A percentile compares a stretch with the other conserved stretches of the same genome.
These are phyloP conservation scores for Microcebus ravelobensis DNA, from an alignment of 2,113 vertebrate species.

Conservation along the genomic window DNA sequence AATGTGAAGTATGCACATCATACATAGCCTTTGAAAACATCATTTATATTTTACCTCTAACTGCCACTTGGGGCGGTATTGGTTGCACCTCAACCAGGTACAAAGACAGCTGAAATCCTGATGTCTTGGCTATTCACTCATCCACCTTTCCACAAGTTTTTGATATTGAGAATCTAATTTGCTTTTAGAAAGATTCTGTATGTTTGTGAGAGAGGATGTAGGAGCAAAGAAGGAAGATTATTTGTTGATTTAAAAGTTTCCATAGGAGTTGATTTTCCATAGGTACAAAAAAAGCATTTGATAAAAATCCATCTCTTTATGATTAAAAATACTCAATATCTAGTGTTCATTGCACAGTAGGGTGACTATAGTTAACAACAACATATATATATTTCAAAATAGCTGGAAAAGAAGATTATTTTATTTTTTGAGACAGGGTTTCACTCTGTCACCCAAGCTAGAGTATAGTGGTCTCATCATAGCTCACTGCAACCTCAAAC, in stretches of 20 bases:
- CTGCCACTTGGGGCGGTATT: neutral
- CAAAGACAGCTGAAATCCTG: neutral
- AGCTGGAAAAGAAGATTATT: neutral
- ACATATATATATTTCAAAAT: neutral
- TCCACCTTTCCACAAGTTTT: neutral
- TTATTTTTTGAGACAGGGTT: too few relatives aligned
- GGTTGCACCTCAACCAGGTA: neutral
- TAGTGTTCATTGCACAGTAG: neutral
- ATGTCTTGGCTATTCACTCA: neutral
- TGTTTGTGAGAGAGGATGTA: neutral
- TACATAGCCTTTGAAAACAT: neutral
- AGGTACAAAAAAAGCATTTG: neutral
- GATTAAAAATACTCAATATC: neutral
- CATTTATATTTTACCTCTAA: neutral
- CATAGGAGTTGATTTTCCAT: neutral
- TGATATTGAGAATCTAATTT: neutral
- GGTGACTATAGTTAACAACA: neutral
- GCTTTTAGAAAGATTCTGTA: neutral
- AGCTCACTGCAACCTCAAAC: too few relatives aligned
- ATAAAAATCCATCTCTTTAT: neutral
- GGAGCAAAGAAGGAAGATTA: neutral
- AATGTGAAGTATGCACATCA: neutral
- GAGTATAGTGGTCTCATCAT: too few relatives aligned
- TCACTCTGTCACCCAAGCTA: too few relatives aligned
- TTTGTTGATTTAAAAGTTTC: neutral